Evolutionary conservation across 2,888 invertebrate genomes (phyloP), one percentile per base, ranked within the genome.

Genomic region (Drosophila villosipedis): DNA sequence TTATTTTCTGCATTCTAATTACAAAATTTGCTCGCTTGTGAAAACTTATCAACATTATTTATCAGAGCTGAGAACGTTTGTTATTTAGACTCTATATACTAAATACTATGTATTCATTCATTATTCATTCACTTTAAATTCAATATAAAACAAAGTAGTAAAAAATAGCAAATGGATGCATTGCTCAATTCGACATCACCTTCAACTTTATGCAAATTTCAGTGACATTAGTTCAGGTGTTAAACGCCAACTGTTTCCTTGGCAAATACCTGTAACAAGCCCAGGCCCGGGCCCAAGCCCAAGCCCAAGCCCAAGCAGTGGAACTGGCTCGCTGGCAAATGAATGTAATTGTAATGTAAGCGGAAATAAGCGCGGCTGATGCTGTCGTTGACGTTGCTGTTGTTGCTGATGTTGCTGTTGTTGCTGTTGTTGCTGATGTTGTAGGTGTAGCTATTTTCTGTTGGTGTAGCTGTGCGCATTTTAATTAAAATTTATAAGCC

Each of bases 401-500:
- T n/a, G 39, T 25, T 28, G 14, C 1, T 16, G 54, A 4, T 16
- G 22, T 1, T 35, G 35, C 0, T 52, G 31, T 31, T 30, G 12
- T 1, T 47, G 22, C 1, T 30, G 4, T 4, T 30, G 47, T 16
- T 47, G 25, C 9, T 47, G 28, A 9, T 47, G 47, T 47, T 47
- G 47, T 47, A 47, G 50, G 19, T 50, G 50, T 30, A 50, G 50
- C 28, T 25, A 73, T 53, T 47, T 25, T 47, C 16, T 55, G 28
- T 39, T 39, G 39, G 14, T 57, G n/a, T 76, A 50, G 76, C 76
- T 80, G 76, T 70, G 80, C 82, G 90, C 80, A 74, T 90, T 88
- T 88, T 88, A 88, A 88, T 88, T 88, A 88, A 88, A 88, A 90
- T 88, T 90, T 88, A 88, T 90, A 90, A 90, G 90, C 87, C 90